phyloP scores from a whole-genome alignment of 92 coral and sea anemone genomes.

The Umimayanthus kanabou region DNA sequence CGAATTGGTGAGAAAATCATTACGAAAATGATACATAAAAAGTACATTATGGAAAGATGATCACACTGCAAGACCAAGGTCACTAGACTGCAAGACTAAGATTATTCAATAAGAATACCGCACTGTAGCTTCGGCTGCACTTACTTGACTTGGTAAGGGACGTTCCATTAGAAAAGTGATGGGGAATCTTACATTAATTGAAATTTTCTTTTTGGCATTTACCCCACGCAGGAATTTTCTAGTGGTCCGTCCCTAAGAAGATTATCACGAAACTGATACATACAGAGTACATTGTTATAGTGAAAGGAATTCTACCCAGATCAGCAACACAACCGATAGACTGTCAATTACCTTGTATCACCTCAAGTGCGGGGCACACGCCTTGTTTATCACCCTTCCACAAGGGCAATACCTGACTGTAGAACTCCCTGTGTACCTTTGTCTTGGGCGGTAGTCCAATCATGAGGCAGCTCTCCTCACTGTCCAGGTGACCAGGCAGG shows the following conservation, averaged over 20 bases:
- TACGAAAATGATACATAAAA: neutral
- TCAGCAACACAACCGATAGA: neutral
- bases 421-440: slow-evolving; percentile 73
- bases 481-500: slow-evolving; percentile 65
- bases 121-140: too few relatives aligned
- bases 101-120: too few relatives aligned
- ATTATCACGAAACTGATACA: neutral
- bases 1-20: neutral
- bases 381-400: slow-evolving; percentile 64
- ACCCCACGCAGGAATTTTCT: too few relatives aligned
- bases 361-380: slow-evolving; percentile 58
- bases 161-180: too few relatives aligned
- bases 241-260: too few relatives aligned
- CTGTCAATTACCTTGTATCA: slow-evolving; percentile 52
- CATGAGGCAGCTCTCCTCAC: slow-evolving; percentile 47
- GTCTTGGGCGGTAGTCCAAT: slow-evolving; percentile 72
- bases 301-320: neutral
- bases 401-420: slow-evolving; percentile 71
- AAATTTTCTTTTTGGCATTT: too few relatives aligned
- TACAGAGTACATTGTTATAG: too few relatives aligned
- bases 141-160: neutral
- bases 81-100: too few relatives aligned
- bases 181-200: too few relatives aligned
- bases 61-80: too few relatives aligned
- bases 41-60: too few relatives aligned